A percentile compares a stretch with the other conserved stretches of the same genome.
Evolutionary conservation across 2,888 invertebrate species (phyloP).

Genomic region (Sylvicola cinctus): DNA sequence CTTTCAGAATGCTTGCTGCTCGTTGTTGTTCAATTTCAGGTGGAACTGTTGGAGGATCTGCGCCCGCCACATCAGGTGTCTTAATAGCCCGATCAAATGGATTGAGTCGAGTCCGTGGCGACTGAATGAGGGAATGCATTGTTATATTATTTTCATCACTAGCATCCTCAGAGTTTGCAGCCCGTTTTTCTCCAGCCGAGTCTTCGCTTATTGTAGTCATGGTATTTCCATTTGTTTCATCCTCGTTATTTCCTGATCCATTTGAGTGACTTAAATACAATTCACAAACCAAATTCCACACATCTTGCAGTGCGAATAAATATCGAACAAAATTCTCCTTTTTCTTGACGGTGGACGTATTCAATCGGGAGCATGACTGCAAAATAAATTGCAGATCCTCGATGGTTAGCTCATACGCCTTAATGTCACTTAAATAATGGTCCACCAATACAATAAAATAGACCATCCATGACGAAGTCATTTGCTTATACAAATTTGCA

Average conservation of each 20-base stretch:
- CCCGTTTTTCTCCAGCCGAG: constrained; percentile 10
- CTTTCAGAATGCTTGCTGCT: constrained; percentile 62
- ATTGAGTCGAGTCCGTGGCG: constrained; percentile 1
- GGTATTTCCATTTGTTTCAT: neutral
- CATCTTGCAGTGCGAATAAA: constrained; percentile 36
- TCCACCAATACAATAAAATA: constrained; percentile 73
- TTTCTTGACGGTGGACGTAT: constrained; percentile 27
- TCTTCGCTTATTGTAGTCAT: constrained; percentile 8
- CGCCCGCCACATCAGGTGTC: neutral
- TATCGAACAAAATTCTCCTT: constrained; percentile 36
- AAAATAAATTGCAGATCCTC: constrained; percentile 40
- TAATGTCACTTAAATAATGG: constrained; percentile 53
- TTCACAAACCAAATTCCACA: constrained; percentile 38
- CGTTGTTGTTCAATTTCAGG: constrained; percentile 71
- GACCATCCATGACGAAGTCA: constrained; percentile 80
- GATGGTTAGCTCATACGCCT: constrained; percentile 37
- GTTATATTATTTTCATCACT: neutral
- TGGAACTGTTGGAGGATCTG: constrained; percentile 38
- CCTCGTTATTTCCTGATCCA: constrained; percentile 20
- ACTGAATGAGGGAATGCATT: neutral
- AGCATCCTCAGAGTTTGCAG: constrained; percentile 3
- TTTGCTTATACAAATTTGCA: constrained; percentile 81
- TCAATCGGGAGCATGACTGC: constrained; percentile 34
- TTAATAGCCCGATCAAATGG: constrained; percentile 4
- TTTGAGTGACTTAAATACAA: constrained; percentile 29